These are phyloP conservation scores for Triplophysa yarkandensis DNA, from an alignment of 2,797 vertebrate genomes.

Conservation along the genomic window DNA sequence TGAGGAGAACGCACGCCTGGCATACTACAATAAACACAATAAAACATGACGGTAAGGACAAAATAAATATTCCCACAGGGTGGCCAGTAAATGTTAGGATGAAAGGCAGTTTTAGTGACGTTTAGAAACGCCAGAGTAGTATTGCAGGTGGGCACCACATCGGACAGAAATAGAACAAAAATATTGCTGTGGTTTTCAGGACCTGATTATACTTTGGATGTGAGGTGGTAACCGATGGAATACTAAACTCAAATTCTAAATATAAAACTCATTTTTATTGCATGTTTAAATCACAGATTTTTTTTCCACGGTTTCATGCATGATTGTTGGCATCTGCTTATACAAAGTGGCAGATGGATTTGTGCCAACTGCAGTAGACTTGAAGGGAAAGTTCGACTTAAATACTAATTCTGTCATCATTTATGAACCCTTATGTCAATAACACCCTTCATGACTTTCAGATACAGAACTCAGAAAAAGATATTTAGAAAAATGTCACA, in stretches of 20 bases:
- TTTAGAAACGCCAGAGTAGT: slow-evolving; percentile 56
- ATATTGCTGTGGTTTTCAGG: slow-evolving; percentile 7
- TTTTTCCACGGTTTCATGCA: neutral
- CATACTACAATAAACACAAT: slow-evolving; percentile 61
- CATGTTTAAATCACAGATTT: neutral
- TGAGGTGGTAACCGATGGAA: too few relatives aligned
- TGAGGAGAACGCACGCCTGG: slow-evolving; percentile 60
- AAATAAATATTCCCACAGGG: slow-evolving; percentile 57
- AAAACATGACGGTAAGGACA: slow-evolving; percentile 50
- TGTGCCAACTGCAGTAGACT: neutral
- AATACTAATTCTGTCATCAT: too few relatives aligned
- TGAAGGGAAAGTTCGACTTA: too few relatives aligned
- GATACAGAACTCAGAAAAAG: too few relatives aligned
- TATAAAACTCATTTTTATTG: too few relatives aligned
- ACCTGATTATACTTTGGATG: neutral
- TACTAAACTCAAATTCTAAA: neutral
- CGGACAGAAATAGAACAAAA: slow-evolving; percentile 55
- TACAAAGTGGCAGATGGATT: neutral
- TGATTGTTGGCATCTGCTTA: neutral
- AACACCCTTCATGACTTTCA: too few relatives aligned
- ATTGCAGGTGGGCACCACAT: slow-evolving; percentile 65
- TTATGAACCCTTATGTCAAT: too few relatives aligned
- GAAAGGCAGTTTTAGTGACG: slow-evolving; percentile 57
- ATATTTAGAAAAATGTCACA: too few relatives aligned
- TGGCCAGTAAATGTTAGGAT: slow-evolving; percentile 57